A percentile compares a stretch with the other conserved stretches of the same genome.
Evolutionary conservation across 2,888 invertebrate genomes (phyloP).

Genomic region (Pantelozetes paolii): DNA sequence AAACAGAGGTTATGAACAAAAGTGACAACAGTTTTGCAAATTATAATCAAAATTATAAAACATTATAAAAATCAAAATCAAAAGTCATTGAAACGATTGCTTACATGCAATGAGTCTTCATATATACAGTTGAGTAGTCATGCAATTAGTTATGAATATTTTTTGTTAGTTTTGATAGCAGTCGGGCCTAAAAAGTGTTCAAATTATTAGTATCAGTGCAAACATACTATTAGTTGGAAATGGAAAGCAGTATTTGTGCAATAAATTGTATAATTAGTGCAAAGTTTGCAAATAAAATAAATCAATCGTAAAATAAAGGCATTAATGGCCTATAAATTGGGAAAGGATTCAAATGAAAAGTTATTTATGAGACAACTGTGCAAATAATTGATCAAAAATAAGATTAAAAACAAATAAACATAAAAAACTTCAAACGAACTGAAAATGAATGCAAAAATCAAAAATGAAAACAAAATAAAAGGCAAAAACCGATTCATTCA

Average conservation of each 20-base stretch:
- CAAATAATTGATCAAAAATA: background rate
- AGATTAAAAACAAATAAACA: background rate
- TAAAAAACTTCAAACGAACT: background rate
- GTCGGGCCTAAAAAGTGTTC: background rate
- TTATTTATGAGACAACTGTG: background rate
- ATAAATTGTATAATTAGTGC: background rate
- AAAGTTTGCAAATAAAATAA: background rate
- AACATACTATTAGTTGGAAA: background rate
- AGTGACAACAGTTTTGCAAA: background rate
- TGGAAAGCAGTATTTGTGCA: background rate
- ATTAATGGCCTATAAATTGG: background rate
- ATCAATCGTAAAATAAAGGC: background rate
- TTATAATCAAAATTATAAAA: background rate
- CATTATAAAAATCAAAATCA: background rate
- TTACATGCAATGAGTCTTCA: constrained; percentile 34
- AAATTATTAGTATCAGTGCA: background rate
- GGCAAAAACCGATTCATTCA: background rate
- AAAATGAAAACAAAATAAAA: background rate
- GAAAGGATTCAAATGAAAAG: background rate
- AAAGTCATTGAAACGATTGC: constrained; percentile 3
- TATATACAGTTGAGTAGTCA: constrained; percentile 4
- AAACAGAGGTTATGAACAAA: background rate
- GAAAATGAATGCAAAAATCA: background rate
- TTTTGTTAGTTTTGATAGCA: background rate
- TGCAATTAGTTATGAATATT: constrained; percentile 30